Conservation (phyloP, 2,113 vertebrate species). For the Murina feae region DNA sequence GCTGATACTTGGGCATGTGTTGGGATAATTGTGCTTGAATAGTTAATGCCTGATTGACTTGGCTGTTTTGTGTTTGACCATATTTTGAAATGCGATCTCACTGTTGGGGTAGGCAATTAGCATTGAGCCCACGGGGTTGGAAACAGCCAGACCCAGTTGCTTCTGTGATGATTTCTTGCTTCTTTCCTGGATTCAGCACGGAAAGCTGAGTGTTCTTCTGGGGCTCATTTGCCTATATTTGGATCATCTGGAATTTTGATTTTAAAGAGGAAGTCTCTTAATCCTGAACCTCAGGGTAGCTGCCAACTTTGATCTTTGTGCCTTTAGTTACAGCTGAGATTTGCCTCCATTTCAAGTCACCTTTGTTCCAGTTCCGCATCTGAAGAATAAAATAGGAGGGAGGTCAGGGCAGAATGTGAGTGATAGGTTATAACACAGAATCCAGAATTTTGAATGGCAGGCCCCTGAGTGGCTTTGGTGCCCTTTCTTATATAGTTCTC, state of each 20-base stretch:
- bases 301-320: constrained; percentile 33
- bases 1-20: constrained; percentile 74
- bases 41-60: constrained; percentile 75
- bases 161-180: constrained; percentile 66
- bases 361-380: constrained; percentile 7
- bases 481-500: not conserved
- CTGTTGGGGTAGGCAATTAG: constrained; percentile 73
- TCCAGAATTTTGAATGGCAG: not conserved
- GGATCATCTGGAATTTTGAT: constrained; percentile 72
- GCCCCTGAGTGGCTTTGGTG: not conserved
- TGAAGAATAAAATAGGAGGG: not conserved
- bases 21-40: constrained; percentile 74
- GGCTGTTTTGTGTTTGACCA: constrained; percentile 75
- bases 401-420: not conserved
- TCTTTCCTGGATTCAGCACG: constrained; percentile 62
- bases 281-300: constrained; percentile 42
- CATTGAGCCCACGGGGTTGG: constrained; percentile 70
- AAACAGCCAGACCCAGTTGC: constrained; percentile 52
- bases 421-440: not conserved
- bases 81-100: constrained; percentile 75
- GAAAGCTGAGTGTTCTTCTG: constrained; percentile 63
- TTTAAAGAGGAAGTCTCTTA: constrained; percentile 70
- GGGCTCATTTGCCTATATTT: constrained; percentile 73
- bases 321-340: constrained; percentile 7
- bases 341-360: constrained; percentile 29